These are phyloP conservation scores for Aphaenogaster rudis DNA, from an alignment of 1,140 invertebrate genomes.

Conservation along the genomic window DNA sequence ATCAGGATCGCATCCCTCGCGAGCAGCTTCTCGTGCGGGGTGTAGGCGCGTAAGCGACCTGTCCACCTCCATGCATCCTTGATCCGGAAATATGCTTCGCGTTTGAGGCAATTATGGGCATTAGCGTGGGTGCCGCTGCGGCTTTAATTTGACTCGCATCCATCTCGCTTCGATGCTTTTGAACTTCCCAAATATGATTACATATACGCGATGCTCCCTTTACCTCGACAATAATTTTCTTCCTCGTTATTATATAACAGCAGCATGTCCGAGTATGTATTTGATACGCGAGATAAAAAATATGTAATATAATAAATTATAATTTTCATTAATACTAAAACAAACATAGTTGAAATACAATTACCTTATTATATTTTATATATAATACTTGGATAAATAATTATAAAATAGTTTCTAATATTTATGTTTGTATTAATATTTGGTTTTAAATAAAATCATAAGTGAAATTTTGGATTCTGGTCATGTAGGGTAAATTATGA, in stretches of 20 bases:
- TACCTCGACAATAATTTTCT: neutral
- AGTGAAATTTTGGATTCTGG: neutral
- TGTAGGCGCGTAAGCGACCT: constrained; percentile 57
- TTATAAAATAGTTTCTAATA: neutral
- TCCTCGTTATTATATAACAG: neutral
- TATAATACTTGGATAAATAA: neutral
- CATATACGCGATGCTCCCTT: neutral
- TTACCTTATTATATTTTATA: neutral
- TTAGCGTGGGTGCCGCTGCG: constrained; percentile 72
- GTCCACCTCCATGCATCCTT: constrained; percentile 72
- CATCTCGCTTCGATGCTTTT: constrained; percentile 27
- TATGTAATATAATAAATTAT: neutral
- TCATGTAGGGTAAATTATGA: neutral
- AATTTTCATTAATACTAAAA: neutral
- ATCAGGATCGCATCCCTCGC: constrained; percentile 70
- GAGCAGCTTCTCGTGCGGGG: constrained; percentile 43
- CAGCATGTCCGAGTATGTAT: neutral
- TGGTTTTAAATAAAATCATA: neutral
- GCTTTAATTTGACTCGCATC: constrained; percentile 64
- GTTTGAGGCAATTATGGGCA: constrained; percentile 83
- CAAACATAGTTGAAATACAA: neutral
- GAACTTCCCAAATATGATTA: constrained; percentile 17
- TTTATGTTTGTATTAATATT: neutral
- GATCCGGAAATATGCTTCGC: constrained; percentile 83
- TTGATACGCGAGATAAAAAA: neutral